A percentile compares a stretch with the other conserved stretches of the same genome.
phyloP scores from a whole-genome alignment of 2,113 vertebrate species.

The Hystrix cristata region DNA sequence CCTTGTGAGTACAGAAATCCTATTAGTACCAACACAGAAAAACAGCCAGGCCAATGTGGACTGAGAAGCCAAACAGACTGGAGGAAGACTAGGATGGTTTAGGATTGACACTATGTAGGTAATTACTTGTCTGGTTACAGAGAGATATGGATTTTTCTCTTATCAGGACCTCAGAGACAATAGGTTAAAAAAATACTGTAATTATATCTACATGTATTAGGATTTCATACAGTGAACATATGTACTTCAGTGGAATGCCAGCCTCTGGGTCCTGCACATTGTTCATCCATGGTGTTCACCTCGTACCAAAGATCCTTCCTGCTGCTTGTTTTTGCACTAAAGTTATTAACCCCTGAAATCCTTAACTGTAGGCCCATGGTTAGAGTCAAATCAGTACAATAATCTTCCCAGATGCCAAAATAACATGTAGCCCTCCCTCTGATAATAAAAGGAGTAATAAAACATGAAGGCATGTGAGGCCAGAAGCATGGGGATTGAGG shows the following conservation, averaged over 20 bases:
- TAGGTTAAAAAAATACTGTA: neutral
- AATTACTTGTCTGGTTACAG: neutral
- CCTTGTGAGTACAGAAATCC: neutral
- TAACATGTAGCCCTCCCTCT: neutral
- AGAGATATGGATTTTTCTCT: constrained; percentile 2
- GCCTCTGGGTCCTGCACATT: neutral
- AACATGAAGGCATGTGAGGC: neutral
- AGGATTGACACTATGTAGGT: neutral
- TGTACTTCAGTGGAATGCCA: neutral
- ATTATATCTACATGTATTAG: neutral
- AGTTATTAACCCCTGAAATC: constrained; percentile 48
- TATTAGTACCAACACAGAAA: neutral
- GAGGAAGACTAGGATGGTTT: neutral
- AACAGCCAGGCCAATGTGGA: neutral
- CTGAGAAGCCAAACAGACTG: neutral
- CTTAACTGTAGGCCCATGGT: neutral
- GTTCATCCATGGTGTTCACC: neutral
- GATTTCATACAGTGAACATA: neutral
- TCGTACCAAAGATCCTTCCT: neutral
- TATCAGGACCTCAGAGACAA: neutral
- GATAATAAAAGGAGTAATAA: neutral
- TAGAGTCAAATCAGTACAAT: neutral
- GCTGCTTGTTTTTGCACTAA: constrained; percentile 1
- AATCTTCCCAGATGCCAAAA: constrained; percentile 20
- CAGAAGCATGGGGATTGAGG: neutral